Base-by-base conservation (phyloP, 2,113 vertebrate species). In the Nestor notabilis region DNA sequence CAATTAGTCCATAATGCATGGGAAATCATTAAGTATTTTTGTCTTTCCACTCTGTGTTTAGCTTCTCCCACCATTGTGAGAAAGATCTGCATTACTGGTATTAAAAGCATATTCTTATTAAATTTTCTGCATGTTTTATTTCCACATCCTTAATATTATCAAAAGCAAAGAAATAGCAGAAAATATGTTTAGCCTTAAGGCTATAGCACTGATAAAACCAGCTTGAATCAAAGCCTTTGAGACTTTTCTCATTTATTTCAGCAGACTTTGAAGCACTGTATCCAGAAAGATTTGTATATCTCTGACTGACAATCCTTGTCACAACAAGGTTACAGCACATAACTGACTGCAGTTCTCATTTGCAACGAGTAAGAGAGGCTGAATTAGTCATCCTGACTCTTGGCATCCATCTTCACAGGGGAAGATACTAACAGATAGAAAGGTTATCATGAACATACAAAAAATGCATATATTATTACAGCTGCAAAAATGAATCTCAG, bases 251-350 rank as follows among this genome's bases (percentile, higher is more conserved):
- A 77, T 66, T 58, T 88, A 83, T 90, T 87, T 90, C 43, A 63
- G 53, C 50, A 77, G 79, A 31, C 29, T 71, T 75, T 60, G 77
- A 93, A 92, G 83, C 50, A 21, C 43, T 47, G 29, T n/a, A 87
- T 82, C 87, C 65, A 82, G 69, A 89, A 92, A 47, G 47, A 94
- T 92, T 87, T 71, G 61, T 68, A 69, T 64, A 61, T 37, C 55
- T 60, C 56, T 91, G 89, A 87, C 81, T 85, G 93, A 91, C 89
- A 92, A 74, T 56, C 28, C 79, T 49, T 85, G 89, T 79, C 84
- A 87, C 82, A 82, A 75, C 65, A 95, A 94, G 84, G 84, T 93
- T 97, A 94, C 47, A 85, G 84, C 39, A 79, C 87, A 90, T 85
- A 96, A 76, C 91, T 79, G 81, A n/a, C 70, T 89, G n/a, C 33